A percentile compares a stretch with the other conserved stretches of the same genome.
phyloP scores from a whole-genome alignment of 2,113 vertebrate species.

The Varanus komodoensis region DNA sequence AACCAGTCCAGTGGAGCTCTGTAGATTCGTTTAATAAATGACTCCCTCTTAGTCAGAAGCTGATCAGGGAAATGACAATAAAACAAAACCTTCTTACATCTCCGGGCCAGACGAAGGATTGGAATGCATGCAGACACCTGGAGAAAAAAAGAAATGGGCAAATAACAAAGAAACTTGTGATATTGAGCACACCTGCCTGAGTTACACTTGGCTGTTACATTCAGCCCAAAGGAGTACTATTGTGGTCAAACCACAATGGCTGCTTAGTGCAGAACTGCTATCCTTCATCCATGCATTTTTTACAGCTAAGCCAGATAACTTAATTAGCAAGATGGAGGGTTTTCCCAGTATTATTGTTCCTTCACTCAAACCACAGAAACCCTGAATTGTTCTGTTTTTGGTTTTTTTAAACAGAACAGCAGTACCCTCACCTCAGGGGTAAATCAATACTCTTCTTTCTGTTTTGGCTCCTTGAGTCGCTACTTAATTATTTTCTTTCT shows the following conservation, averaged over 20 bases:
- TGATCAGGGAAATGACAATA: constrained; percentile 99
- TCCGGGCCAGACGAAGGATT: constrained; percentile 87
- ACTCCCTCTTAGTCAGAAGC: constrained; percentile 88
- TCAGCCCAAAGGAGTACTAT: not conserved
- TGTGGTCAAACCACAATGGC: not conserved
- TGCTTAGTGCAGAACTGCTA: not conserved
- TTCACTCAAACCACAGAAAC: not conserved
- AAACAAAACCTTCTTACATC: constrained; percentile 92
- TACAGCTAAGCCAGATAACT: not conserved
- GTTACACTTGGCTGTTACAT: not conserved
- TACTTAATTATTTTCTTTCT: too few relatives aligned
- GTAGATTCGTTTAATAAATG: constrained; percentile 87
- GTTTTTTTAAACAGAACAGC: too few relatives aligned
- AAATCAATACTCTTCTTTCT: too few relatives aligned
- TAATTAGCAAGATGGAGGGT: not conserved
- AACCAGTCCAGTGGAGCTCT: constrained; percentile 90
- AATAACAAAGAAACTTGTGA: rapidly evolving
- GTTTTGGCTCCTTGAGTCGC: too few relatives aligned
- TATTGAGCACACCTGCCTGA: rapidly evolving
- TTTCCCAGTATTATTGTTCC: not conserved
- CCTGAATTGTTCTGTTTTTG: not conserved
- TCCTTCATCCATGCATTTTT: not conserved
- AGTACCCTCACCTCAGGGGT: not conserved
- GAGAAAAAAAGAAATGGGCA: constrained; percentile 19
- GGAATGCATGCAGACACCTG: constrained; percentile 97